Conservation (phyloP, 2,888 invertebrate genomes). For the Chrysopilus asiliformis region DNA sequence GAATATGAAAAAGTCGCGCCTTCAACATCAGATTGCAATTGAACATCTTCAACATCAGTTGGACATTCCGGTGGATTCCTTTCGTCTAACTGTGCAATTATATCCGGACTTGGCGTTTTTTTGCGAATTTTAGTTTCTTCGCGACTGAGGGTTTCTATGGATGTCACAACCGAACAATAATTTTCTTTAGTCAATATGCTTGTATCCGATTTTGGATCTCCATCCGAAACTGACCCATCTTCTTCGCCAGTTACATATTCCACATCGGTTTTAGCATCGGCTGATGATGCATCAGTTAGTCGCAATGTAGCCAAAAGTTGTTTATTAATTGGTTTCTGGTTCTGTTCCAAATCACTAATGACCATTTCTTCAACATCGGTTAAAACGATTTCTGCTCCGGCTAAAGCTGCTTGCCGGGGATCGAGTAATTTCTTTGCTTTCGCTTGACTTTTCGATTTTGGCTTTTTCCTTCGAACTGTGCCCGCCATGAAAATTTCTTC, state of each 20-base stretch:
- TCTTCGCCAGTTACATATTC: slow-evolving; percentile 38
- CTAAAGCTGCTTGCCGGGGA: slow-evolving; percentile 11
- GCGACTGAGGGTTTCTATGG: slow-evolving; percentile 13
- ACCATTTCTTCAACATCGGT: slow-evolving; percentile 37
- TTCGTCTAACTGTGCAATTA: slow-evolving; percentile 10
- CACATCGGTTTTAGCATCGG: slow-evolving; percentile 29
- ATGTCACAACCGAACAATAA: slow-evolving; percentile 16
- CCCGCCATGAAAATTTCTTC: slow-evolving; percentile 36
- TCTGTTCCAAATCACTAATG: slow-evolving; percentile 28
- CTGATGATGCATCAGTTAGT: slow-evolving; percentile 3
- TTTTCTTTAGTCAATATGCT: slow-evolving; percentile 14
- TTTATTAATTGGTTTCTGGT: slow-evolving; percentile 14
- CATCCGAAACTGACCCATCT: slow-evolving; percentile 9
- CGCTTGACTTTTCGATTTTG: slow-evolving; percentile 22
- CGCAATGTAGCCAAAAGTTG: slow-evolving; percentile 9
- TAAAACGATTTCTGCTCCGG: too few relatives aligned
- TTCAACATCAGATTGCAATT: slow-evolving; percentile 37
- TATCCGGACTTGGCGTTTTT: slow-evolving; percentile 13
- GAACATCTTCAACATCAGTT: slow-evolving; percentile 39
- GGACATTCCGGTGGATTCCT: slow-evolving; percentile 16
- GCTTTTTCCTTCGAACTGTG: slow-evolving; percentile 28
- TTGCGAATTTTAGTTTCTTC: slow-evolving; percentile 1
- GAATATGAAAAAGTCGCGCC: slow-evolving; percentile 24
- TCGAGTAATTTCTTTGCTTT: slow-evolving; percentile 19
- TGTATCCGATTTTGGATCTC: slow-evolving; percentile 8